phyloP scores from a whole-genome alignment of 2,888 invertebrate genomes.

The Heliconius sara region DNA sequence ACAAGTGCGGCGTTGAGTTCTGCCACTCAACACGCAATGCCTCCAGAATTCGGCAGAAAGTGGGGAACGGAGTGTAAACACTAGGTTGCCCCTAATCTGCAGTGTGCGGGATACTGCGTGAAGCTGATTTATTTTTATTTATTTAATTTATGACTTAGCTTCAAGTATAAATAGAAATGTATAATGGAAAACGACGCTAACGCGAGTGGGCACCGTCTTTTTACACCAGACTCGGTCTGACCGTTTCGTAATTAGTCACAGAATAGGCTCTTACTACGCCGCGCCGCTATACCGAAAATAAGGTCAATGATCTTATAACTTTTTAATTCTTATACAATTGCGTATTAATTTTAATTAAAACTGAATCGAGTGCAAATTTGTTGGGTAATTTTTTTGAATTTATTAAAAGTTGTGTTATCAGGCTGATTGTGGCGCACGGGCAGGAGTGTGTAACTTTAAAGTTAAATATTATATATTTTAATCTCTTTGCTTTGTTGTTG shows the following conservation, averaged over 20 bases:
- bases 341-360: constrained; percentile 37
- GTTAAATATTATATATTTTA: too few species aligned
- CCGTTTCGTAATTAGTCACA: constrained; percentile 41
- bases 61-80: too few species aligned
- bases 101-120: too few species aligned
- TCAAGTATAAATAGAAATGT: constrained; percentile 18
- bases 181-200: constrained; percentile 12
- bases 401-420: neutral
- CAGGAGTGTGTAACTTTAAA: too few species aligned
- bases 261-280: constrained; percentile 40
- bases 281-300: constrained; percentile 40
- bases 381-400: neutral
- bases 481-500: too few species aligned
- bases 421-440: too few species aligned
- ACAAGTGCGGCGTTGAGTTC: too few species aligned
- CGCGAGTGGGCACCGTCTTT: constrained; percentile 13
- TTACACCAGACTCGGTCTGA: constrained; percentile 37
- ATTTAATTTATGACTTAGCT: too few species aligned
- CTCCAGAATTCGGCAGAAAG: too few species aligned
- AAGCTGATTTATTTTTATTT: too few species aligned
- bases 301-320: constrained; percentile 42
- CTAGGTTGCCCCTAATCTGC: too few species aligned
- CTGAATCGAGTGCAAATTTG: constrained; percentile 14
- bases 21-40: too few species aligned
- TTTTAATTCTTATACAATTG: constrained; percentile 29